Evolutionary conservation across 2,113 vertebrate species (phyloP).

Genomic region (Tiliqua scincoides): DNA sequence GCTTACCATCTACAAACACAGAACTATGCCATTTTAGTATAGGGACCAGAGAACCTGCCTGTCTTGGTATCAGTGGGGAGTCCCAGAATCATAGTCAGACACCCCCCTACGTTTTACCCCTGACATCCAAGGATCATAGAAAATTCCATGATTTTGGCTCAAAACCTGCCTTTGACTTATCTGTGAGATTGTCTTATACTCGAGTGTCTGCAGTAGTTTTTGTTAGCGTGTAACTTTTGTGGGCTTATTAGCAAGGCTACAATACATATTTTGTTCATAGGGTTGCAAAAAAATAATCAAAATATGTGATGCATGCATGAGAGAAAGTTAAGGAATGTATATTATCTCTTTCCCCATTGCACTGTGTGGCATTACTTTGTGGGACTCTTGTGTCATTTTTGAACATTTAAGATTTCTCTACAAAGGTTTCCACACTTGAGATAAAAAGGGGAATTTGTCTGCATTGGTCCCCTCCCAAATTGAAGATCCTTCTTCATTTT

Average conservation of each 20-base stretch:
- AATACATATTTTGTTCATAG: not conserved
- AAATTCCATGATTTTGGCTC: too few species aligned
- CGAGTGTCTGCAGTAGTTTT: too few species aligned
- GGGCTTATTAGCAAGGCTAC: not conserved
- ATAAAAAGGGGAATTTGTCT: not conserved
- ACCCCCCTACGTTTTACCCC: too few species aligned
- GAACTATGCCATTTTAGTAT: too few species aligned
- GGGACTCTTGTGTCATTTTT: not conserved
- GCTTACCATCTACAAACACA: too few species aligned
- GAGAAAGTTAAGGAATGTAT: not conserved
- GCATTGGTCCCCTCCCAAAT: not conserved
- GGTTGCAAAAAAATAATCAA: not conserved
- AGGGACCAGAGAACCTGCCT: too few species aligned
- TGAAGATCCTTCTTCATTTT: not conserved
- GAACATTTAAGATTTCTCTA: not conserved
- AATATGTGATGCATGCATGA: not conserved
- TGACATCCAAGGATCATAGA: too few species aligned
- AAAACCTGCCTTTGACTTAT: too few species aligned
- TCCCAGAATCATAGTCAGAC: too few species aligned
- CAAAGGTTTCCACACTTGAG: not conserved
- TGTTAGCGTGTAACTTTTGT: not conserved
- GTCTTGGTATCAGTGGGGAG: too few species aligned
- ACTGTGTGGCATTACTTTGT: not conserved
- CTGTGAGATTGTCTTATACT: too few species aligned
- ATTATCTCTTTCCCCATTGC: not conserved